phyloP scores from a whole-genome alignment of 2,797 vertebrate species.

The Thaleichthys pacificus region DNA sequence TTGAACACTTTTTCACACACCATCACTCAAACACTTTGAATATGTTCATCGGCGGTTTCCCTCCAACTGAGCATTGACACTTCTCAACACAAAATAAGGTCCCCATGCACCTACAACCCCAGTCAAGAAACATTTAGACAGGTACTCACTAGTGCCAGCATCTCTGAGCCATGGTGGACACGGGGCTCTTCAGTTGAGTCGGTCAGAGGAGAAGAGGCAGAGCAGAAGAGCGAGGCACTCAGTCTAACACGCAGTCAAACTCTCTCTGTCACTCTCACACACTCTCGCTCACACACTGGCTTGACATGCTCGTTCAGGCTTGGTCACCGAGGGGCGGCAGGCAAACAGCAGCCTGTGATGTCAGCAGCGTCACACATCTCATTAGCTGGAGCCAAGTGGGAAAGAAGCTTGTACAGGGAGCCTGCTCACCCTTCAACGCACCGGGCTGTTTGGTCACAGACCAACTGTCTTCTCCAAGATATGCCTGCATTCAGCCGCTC shows the following conservation, averaged over 20 bases:
- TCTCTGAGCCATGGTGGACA: slow-evolving; percentile 83
- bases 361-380: slow-evolving; percentile 66
- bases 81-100: not conserved
- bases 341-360: slow-evolving; percentile 68
- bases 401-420: slow-evolving; percentile 34
- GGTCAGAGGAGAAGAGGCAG: slow-evolving; percentile 53
- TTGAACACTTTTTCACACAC: slow-evolving; percentile 5
- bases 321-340: slow-evolving; percentile 63
- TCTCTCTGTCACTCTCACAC: slow-evolving; percentile 26
- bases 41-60: not conserved
- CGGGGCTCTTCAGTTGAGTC: slow-evolving; percentile 51
- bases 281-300: slow-evolving; percentile 57
- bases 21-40: not conserved
- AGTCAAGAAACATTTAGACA: slow-evolving; percentile 47
- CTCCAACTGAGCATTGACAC: not conserved
- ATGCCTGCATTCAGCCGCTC: not conserved
- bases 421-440: not conserved
- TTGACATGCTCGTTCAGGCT: slow-evolving; percentile 72
- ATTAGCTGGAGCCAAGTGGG: slow-evolving; percentile 66
- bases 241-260: slow-evolving; percentile 35
- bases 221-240: slow-evolving; percentile 49
- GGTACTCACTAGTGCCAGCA: slow-evolving; percentile 90
- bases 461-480: not conserved
- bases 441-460: not conserved
- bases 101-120: not conserved